Base-by-base conservation (phyloP, 2,888 invertebrate species). In the Invenusta paracnida region DNA sequence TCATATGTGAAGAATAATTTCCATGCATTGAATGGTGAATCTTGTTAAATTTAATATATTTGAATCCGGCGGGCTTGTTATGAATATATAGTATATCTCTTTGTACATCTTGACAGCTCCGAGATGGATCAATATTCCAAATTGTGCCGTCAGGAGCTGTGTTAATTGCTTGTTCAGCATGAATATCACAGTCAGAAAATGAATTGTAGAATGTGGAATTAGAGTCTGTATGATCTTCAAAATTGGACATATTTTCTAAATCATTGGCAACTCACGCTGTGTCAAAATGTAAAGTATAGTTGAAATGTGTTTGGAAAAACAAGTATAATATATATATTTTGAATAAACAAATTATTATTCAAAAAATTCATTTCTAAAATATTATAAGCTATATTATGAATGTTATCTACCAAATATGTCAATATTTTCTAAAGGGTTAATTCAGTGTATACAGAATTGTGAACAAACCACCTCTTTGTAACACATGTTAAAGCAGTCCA, bases 111-210 rank as follows among this genome's bases (percentile, higher is more conserved):
- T 73, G 73, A 73, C 23, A 23, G 73, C 23, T 5, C 27, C 23
- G 27, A 23, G 73, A 23, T 73, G 23, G 27, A 73, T 73, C 27
- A 73, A 73, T 73, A 73, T 73, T 73, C 73, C 73, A 73, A 73
- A 73, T 23, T 73, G 48, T 48, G 48, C 17, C 48, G 17, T 48
- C 48, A 48, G 17, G 48, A 48, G 48, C 17, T 48, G 73, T 73
- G 17, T 73, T 73, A 23, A 13, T 2, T 73, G 17, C 73, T 73
- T 73, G 11, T 73, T 73, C 27, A 73, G 27, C 2, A 73, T 73
- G 11, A 73, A 73, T 73, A 73, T 73, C 73, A 73, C 11, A n/a
- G 73, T 73, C 73, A 73, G 73, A 73, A 73, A 25, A 23, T 73
- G 23, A 73, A 73, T 23, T 73, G 73, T 5, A 73, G 73, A 73